Base-by-base conservation (phyloP, 2,113 vertebrate genomes). In the Gymnarchus niloticus region DNA sequence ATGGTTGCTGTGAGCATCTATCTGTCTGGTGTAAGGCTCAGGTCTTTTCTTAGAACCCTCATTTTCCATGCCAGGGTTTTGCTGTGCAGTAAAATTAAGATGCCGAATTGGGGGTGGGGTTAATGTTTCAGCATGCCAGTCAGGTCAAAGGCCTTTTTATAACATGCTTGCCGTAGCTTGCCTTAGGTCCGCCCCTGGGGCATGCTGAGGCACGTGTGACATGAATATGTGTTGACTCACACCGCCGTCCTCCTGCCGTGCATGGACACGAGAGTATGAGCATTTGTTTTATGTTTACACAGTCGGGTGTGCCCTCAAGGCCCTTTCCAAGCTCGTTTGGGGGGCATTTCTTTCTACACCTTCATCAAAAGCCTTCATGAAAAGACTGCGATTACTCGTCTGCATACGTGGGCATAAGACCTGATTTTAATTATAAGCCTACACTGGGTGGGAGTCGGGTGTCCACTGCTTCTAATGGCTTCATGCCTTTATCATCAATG, bases 131-230 rank as follows among this genome's bases (percentile, higher is more conserved):
- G 54, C 83, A 54, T 93, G 89, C 91, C 89, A 61, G 84, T 87
- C 4, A 3, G 87, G 89, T 91, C 93, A 91, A 28, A 14, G 1
- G 85, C 85, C 89, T 93, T 94, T 93, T 93, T 91, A 90, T 92
- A 94, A 89, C 89, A 76, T 54, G n/a, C 85, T 21, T 21, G 37
- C 59, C 83, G 52, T 48, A 87, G 69, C 23, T 56, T 17, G 54
- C 54, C 6, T 4, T 37, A 9, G 59, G 28, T 28, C 37, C 77
- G 49, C 73, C 41, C 83, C 61, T 0, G 25, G 23, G 52, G 59
- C 28, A 65, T 65, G 44, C 61, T 10, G 21, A 48, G 69, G 69
- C 86, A 84, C 85, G 51, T 87, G 83, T 84, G 56, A 83, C 86
- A 91, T 89, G 87, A 88, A 85, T 86, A 41, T 25, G 57, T 44